These are phyloP conservation scores for Notolabrus celidotus DNA, from an alignment of 2,797 vertebrate species.

Conservation along the genomic window DNA sequence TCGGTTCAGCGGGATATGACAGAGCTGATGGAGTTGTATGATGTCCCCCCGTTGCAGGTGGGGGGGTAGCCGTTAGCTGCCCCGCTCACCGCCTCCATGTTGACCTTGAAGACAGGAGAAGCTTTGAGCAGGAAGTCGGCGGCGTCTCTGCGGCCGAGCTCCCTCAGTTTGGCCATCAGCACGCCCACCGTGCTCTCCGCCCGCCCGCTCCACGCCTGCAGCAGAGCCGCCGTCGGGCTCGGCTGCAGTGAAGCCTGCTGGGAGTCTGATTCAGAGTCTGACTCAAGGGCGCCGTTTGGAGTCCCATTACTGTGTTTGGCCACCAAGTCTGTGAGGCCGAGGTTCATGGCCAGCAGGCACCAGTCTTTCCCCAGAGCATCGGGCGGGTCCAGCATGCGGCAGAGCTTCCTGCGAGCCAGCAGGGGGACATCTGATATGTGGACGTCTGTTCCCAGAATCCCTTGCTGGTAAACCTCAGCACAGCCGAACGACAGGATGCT, in stretches of 20 bases:
- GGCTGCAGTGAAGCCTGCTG: conserved; percentile 73
- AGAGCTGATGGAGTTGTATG: conserved; percentile 98
- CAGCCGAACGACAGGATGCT: conserved; percentile 95
- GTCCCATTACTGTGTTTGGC: conserved; percentile 90
- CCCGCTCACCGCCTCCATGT: conserved; percentile 85
- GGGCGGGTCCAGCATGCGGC: conserved; percentile 94
- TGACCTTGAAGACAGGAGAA: conserved; percentile 93
- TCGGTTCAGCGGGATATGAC: conserved; percentile 93
- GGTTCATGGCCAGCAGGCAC: conserved; percentile 99
- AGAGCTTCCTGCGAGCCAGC: conserved; percentile 92
- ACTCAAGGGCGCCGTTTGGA: conserved; percentile 81
- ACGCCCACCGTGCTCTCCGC: conserved; percentile 91
- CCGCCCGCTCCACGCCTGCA: conserved; percentile 92
- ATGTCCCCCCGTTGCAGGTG: conserved; percentile 94
- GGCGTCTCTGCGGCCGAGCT: conserved; percentile 94
- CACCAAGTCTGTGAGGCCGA: conserved; percentile 94
- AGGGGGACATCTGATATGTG: conserved; percentile 91
- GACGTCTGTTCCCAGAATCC: conserved; percentile 90
- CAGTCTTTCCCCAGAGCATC: conserved; percentile 98
- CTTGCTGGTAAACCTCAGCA: conserved; percentile 92
- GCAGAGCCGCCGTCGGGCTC: conserved; percentile 93
- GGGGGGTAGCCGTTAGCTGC: conserved; percentile 88
- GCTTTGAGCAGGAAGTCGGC: conserved; percentile 96
- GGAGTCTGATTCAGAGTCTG: conserved; percentile 18
- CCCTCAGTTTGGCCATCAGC: conserved; percentile 93